Evolutionary conservation across 1,140 invertebrate species (phyloP), one percentile per base, ranked within the genome.

Genomic region (Aphidius ervi): DNA sequence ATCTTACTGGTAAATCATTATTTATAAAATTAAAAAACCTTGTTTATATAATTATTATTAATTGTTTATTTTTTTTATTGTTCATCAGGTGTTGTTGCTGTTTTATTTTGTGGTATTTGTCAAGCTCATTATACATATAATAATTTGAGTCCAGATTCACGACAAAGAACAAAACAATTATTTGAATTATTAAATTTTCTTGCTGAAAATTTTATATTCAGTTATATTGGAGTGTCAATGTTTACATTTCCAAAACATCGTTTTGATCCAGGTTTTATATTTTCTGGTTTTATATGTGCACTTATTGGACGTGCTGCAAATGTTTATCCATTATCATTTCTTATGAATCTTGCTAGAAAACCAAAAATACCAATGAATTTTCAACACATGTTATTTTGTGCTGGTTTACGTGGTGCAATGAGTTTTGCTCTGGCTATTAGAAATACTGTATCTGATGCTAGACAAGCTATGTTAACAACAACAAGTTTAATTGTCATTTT

Each of bases 81-180:
- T 55, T 75, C 82, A 46, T 31, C 77, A 92, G 92, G 93, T 56
- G 93, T 97, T 42, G 95, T 97, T 10, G 93, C 97, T 62, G 95
- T 99, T 1, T 76, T 99, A 53, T 99, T 99, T 78, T 99, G 97
- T 82, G 97, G 97, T 37, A 99, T 99, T 66, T 98, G 94, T 70
- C 97, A 99, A 82, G 97, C 97, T 46, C 97, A 99, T 82, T 99
- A 99, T 74, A 99, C 97, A 0, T 98, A 94, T 81, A 98, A 98
- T 80, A 99, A 99, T 80, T 80, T 99, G 39, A 97, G 95, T 4
- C 81, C 85, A 50, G 87, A 91, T 69, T 97, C 96, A 1, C 86
- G 95, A 65, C 85, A 86, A 59, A 83, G 95, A 61, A 99, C 96
- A 9, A 99, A 99, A 76, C 88, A 96, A 74, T 82, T 98, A 50